These are phyloP conservation scores for Xerus rutilus DNA, from an alignment of 2,797 vertebrate genomes.

Conservation along the genomic window DNA sequence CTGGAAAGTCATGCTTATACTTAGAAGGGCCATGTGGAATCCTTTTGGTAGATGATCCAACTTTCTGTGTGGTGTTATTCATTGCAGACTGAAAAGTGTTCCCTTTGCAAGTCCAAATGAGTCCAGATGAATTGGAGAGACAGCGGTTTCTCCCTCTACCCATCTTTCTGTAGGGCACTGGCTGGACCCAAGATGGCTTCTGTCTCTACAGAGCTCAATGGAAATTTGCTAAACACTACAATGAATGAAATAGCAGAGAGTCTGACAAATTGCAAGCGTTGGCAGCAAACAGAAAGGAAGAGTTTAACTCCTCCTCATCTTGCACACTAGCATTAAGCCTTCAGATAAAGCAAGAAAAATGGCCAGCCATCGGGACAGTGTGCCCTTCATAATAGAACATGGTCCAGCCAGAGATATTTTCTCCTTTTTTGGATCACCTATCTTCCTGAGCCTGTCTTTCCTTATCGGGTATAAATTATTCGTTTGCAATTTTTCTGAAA, in stretches of 20 bases:
- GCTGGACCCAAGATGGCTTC: neutral
- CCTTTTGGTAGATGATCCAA: conserved; percentile 47
- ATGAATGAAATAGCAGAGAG: neutral
- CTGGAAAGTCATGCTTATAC: conserved; percentile 51
- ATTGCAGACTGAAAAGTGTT: conserved; percentile 53
- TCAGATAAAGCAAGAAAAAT: conserved; percentile 73
- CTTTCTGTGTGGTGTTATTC: conserved; percentile 73
- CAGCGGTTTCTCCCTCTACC: too few relatives aligned
- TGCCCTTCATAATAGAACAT: conserved; percentile 52
- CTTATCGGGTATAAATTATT: conserved; percentile 69
- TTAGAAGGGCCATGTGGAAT: neutral
- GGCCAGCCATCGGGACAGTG: neutral
- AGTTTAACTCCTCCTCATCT: conserved; percentile 23
- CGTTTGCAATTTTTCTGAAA: conserved; percentile 69
- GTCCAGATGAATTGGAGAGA: conserved; percentile 1
- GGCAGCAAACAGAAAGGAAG: conserved; percentile 56
- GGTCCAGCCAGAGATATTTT: neutral
- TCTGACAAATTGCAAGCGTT: conserved; percentile 18
- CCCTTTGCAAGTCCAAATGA: conserved; percentile 65
- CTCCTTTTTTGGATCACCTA: conserved; percentile 39
- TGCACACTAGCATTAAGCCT: neutral
- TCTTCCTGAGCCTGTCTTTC: conserved; percentile 56
- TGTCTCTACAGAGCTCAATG: conserved; percentile 43
- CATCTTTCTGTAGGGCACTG: neutral
- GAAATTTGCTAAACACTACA: neutral